phyloP scores from a whole-genome alignment of 1,140 invertebrate genomes.

The Microplitis demolitor region DNA sequence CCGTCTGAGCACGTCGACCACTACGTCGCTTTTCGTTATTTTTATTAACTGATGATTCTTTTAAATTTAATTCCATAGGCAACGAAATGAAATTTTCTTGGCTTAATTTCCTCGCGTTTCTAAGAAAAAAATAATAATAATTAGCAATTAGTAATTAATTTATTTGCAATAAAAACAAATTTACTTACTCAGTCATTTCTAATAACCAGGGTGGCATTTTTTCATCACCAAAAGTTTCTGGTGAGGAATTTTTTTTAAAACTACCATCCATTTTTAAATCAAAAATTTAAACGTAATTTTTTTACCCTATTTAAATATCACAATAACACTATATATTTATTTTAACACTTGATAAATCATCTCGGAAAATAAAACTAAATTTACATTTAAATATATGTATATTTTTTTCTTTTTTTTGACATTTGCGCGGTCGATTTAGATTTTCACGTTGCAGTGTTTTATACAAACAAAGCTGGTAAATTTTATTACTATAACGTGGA shows the following conservation, averaged over 20 bases:
- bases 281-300: not conserved
- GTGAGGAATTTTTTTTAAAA: not conserved
- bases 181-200: slow-evolving; percentile 44
- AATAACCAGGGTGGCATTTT: slow-evolving; percentile 41
- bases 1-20: not conserved
- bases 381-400: too few relatives aligned
- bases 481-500: too few relatives aligned
- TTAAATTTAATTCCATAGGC: not conserved
- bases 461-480: not conserved
- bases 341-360: not conserved
- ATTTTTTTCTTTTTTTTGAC: slow-evolving; percentile 8
- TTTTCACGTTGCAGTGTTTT: not conserved
- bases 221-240: not conserved
- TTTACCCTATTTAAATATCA: not conserved
- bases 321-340: too few relatives aligned
- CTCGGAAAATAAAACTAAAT: not conserved
- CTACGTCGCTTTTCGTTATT: not conserved
- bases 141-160: not conserved
- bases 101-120: slow-evolving; percentile 6
- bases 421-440: not conserved
- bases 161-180: slow-evolving; percentile 4
- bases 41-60: not conserved
- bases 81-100: not conserved
- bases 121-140: slow-evolving; percentile 16
- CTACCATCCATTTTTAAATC: not conserved